Conservation (phyloP, 2,113 vertebrate species). For the Catharus minimus region DNA sequence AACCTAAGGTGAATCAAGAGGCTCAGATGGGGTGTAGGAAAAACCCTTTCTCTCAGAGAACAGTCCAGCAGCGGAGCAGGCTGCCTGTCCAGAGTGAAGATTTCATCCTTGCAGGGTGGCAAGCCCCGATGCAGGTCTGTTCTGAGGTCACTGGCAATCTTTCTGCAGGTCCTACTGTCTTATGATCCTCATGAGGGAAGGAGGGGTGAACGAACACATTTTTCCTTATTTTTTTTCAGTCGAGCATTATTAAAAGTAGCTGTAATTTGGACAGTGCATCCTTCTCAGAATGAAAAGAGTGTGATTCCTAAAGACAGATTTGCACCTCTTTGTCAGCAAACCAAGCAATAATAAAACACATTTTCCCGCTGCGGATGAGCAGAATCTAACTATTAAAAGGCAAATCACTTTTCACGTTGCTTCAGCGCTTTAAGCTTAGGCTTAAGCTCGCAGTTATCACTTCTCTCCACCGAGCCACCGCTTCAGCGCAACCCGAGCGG, state of each 20-base stretch:
- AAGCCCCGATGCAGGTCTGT: not conserved
- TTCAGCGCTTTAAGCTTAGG: not conserved
- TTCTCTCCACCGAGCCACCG: fast-evolving
- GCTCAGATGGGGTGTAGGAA: fast-evolving
- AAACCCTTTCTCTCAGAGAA: not conserved
- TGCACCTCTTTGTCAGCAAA: not conserved
- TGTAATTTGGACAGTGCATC: not conserved
- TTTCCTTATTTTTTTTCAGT: not conserved
- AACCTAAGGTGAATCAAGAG: fast-evolving
- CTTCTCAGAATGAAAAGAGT: not conserved
- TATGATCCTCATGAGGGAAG: not conserved
- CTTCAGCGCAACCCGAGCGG: not conserved
- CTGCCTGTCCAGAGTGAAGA: not conserved
- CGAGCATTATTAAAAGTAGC: not conserved
- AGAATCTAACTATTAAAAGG: not conserved
- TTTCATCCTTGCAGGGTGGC: not conserved
- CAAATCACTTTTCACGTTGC: not conserved
- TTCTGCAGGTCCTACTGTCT: not conserved
- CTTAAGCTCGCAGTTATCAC: not conserved
- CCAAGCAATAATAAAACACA: not conserved
- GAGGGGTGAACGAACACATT: not conserved
- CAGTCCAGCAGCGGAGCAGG: no score
- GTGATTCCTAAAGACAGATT: not conserved
- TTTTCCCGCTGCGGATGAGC: not conserved
- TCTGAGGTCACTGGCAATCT: not conserved